Evolutionary conservation across 2,113 vertebrate genomes (phyloP), one percentile per base, ranked within the genome.

Genomic region (Speoplatyrhinus poulsoni): DNA sequence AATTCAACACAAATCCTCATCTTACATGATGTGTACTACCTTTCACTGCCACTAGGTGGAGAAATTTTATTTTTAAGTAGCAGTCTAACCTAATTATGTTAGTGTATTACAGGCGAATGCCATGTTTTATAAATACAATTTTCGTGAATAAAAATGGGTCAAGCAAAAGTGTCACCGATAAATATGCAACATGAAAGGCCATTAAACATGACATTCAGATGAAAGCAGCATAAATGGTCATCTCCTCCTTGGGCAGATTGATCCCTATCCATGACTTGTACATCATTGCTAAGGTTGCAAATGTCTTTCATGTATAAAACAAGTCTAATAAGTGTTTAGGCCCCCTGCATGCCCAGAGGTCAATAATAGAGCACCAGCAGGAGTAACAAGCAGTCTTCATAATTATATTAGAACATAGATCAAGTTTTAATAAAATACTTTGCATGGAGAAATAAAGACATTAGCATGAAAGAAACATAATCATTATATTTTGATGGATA

Each of bases 41-140:
- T 12, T 52, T 17, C 15, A 50, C 16, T 70, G 67, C 90, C 89
- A 87, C 85, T 78, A 88, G 88, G 78, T 85, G 88, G 90, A 85
- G 80, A 71, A 64, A 67, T 46, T 65, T 69, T 69, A 73, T 61
- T 60, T 41, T 41, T 41, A 41, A 41, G 36, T 41, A 41, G 3
- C 52, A 54, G 9, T 50, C 16, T 69, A 11, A 17, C 50, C 67
- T 15, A 16, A 3, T 54, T 4, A 6, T n/a, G 52, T 50, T 9
- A 10, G 17, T 67, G 16, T 26, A 26, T 26, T 26, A 26, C 52
- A 9, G 46, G 19, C 9, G 52, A 12, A 50, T 50, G 52, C 1
- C 6, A 49, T 73, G 13, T 46, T 59, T 49, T 58, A 6, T 55
- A 70, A 55, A 13, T 13, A 57, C 67, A 17, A 33, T 26, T 26